Base-by-base conservation (phyloP, 2,888 invertebrate genomes). In the Dugesia japonica region DNA sequence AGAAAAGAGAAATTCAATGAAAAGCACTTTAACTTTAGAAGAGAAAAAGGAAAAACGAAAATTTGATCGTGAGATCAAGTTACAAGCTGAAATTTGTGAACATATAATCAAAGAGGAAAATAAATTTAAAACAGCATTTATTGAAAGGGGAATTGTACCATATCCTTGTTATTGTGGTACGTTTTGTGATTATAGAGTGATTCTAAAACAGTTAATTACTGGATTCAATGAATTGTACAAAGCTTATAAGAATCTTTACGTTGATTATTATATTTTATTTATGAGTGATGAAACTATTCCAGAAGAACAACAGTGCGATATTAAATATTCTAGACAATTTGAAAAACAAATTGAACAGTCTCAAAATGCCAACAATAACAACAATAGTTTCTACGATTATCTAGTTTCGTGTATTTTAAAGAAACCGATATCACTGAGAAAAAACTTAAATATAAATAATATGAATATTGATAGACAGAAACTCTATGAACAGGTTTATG, bases 251-350 rank as follows among this genome's bases (percentile, higher is more conserved):
- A n/a, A 56, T 56, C 56, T 56, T 4, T 56, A 20, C 17, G 56
- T 56, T 4, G 56, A 56, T n/a, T 56, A 56, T 56, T 23, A 56
- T 56, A n/a, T 56, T n/a, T 4, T 56, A n/a, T 56, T 9, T 56
- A 56, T n/a, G n/a, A 56, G 56, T n/a, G 56, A 56, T 20, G 20
- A 56, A 56, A 56, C 56, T n/a, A 23, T 56, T 56, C 56, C 56
- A n/a, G 56, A 23, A n/a, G 20, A 56, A 7, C 4, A 56, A n/a
- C 56, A 56, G 17, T 9, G 9, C 17, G 56, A 56, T 23, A n/a
- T 56, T 4, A 56, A 4, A 56, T 56, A 9, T 23, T n/a, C 56
- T 20, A 56, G 17, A 56, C 7, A 4, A 4, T 9, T 56, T 4
- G 17, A 56, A 4, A n/a, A 56, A 56, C 1, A 20, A 56, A 56